Base-by-base conservation (phyloP, 2,113 vertebrate species). In the Alethe castanea region DNA sequence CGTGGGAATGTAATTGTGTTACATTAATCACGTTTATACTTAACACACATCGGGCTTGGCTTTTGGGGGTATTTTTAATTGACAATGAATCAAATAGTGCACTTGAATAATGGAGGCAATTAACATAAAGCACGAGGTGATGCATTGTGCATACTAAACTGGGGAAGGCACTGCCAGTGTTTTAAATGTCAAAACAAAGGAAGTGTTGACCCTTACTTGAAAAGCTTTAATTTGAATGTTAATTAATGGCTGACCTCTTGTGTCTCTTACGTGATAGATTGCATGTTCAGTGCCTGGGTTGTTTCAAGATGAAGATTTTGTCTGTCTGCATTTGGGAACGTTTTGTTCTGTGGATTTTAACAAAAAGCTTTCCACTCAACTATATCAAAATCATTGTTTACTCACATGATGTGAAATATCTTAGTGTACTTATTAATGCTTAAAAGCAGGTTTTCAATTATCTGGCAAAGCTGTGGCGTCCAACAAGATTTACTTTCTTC, bases 71-170 rank as follows among this genome's bases (percentile, higher is more conserved):
- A 96, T 97, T 98, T 98, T 98, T 98, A 99, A 99, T 98, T 99
- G 98, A 98, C 98, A 98, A 98, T 98, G 99, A 99, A 99, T 99
- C 98, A 99, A 98, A 98, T 72, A 94, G 77, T 95, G 83, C 96
- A 97, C 96, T 98, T 99, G 99, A 99, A 98, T 98, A 99, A 99
- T 98, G 97, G 98, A 98, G 97, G 97, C 98, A 99, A 99, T 99
- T 99, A 99, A 98, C 97, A 97, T 97, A 97, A 98, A 98, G 97
- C 96, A 86, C 81, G 96, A 81, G 92, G 95, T 94, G 81, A 77
- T 92, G 82, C 81, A 53, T 48, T 88, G 92, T 94, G 96, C 93
- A 97, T 97, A 44, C 92, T 96, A 94, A 98, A 72, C 2, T 26
- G 72, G 67, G 56, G 90, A 97, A 93, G 90, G 70, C 57, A 53